These are phyloP conservation scores for Trichopria drosophilae DNA, from an alignment of 2,888 invertebrate genomes.

Conservation along the genomic window DNA sequence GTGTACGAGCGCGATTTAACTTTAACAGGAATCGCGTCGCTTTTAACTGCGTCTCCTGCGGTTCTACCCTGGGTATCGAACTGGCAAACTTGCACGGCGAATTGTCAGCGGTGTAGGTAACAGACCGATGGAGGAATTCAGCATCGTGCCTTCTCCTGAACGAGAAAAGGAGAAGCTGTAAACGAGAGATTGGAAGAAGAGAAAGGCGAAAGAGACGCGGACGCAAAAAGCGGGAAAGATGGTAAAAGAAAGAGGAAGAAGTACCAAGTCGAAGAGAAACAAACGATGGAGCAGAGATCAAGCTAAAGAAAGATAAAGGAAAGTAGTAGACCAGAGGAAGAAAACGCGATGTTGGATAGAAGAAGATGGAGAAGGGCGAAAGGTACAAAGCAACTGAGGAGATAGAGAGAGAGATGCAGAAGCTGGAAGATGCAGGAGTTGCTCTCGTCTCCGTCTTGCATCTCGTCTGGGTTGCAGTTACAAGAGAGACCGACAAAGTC, in stretches of 20 bases:
- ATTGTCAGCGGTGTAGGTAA: slow-evolving; percentile 38
- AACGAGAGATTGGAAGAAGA: slow-evolving; percentile 26
- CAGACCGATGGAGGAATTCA: slow-evolving; percentile 41
- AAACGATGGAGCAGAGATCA: neutral
- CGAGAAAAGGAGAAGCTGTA: slow-evolving; percentile 28
- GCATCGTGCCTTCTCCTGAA: slow-evolving; percentile 39
- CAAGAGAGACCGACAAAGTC: slow-evolving; percentile 40
- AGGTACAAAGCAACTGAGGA: slow-evolving; percentile 12
- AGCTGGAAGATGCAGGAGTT: slow-evolving; percentile 37
- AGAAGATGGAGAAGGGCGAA: slow-evolving; percentile 9
- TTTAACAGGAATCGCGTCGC: slow-evolving; percentile 7
- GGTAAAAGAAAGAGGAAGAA: neutral
- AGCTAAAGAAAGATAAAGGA: slow-evolving; percentile 16
- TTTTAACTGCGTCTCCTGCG: no score
- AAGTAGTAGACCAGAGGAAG: slow-evolving; percentile 15
- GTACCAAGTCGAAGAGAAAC: neutral
- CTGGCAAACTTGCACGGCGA: slow-evolving; percentile 35
- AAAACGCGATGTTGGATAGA: slow-evolving; percentile 12
- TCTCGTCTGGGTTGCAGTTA: slow-evolving; percentile 37
- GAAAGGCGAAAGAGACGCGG: slow-evolving; percentile 22
- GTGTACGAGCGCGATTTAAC: slow-evolving; percentile 6
- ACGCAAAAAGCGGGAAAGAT: slow-evolving; percentile 7
- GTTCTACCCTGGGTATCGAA: slow-evolving; percentile 28
- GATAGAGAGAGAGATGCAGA: slow-evolving; percentile 32
- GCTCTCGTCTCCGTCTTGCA: slow-evolving; percentile 30